Base-by-base conservation (phyloP, 2,797 vertebrate genomes). In the Anniella stebbinsi region DNA sequence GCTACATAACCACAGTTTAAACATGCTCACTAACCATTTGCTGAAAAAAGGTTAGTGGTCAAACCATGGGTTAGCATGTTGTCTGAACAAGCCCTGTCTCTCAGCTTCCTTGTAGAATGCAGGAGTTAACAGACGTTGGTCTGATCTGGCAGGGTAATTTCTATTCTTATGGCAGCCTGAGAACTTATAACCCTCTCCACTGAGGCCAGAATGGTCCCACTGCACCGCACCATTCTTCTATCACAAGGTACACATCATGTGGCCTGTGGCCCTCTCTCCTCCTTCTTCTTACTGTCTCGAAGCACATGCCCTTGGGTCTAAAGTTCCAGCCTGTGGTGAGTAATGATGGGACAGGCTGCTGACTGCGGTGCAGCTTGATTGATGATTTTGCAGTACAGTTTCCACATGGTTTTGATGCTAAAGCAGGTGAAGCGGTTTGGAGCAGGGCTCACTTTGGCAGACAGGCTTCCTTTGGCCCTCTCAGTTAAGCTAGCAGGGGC, bases 261-360 rank as follows among this genome's bases (percentile, higher is more conserved):
- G 21, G n/a, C 63, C 57, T 12, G 28, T 82, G 36, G 72, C 17
- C 63, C 36, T 69, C 48, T 83, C 36, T 57, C 48, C 13, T 57
- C 45, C n/a, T 85, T 70, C 81, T 85, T 70, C 81, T 73, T 5
- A 45, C 36, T 70, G 86, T 36, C 48, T 83, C 21, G 11, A 60
- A 87, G 63, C 66, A 45, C 80, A 21, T 87, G 89, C 63, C 89
- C 89, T 87, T 87, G 80, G 86, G 73, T 84, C 80, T 87, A 70
- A 87, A 87, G n/a, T 84, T 83, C 84, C 81, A 51, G 67, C 38
- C 57, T 92, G 41, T 15, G 38, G 54, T 51, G 41, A 89, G 63
- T 76, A 92, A 73, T 57, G 78, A 86, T 48, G 57, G 25, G 57
- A 87, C 11, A 66, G 18, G 82, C 84, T 87, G 84, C 75, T 63